Conservation (phyloP, 2,797 vertebrate species). For the Rhabdophis nuchalis region DNA sequence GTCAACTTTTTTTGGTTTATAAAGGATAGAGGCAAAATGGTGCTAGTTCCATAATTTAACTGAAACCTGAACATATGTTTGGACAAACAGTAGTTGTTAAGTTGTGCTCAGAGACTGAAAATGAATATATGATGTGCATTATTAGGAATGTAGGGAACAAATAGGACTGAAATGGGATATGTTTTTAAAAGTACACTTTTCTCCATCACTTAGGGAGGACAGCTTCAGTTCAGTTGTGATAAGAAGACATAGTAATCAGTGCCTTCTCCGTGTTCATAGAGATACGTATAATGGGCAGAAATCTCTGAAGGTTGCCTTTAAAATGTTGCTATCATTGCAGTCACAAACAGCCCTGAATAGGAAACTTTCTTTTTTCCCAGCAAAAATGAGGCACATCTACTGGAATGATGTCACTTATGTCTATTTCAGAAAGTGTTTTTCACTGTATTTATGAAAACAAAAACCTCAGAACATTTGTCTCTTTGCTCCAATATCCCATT, state of each 20-base stretch:
- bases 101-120: neutral
- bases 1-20: neutral
- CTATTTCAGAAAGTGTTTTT: neutral
- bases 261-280: accelerated
- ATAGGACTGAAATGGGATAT: neutral
- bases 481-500: neutral
- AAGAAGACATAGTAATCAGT: neutral
- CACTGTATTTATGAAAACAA: neutral
- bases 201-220: neutral
- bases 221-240: neutral
- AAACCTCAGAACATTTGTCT: neutral
- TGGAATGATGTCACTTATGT: neutral
- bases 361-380: neutral
- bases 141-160: neutral
- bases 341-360: neutral
- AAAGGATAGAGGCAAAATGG: neutral
- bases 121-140: neutral
- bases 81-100: neutral
- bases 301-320: neutral
- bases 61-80: neutral
- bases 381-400: neutral
- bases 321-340: neutral
- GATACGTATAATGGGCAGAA: neutral
- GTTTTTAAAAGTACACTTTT: neutral
- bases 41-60: neutral